phyloP scores from a whole-genome alignment of 2,888 invertebrate genomes.

The Scaptomyza flava region DNA sequence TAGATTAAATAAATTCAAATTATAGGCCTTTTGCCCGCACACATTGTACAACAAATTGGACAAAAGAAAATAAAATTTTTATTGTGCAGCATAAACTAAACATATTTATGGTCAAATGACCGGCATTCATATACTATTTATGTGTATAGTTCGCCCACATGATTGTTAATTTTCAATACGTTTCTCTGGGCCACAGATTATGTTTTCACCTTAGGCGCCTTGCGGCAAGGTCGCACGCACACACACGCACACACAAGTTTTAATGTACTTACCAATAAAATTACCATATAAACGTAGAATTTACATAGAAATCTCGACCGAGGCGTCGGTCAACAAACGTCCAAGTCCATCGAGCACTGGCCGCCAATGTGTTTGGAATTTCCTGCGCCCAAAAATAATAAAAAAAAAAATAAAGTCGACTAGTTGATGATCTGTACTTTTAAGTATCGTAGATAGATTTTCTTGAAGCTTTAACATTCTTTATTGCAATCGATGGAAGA shows the following conservation, averaged over 20 bases:
- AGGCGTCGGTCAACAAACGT: constrained; percentile 44
- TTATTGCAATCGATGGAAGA: no score
- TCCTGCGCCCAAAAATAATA: constrained; percentile 42
- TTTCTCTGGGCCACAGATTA: constrained; percentile 30
- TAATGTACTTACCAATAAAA: constrained; percentile 75
- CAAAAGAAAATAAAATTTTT: constrained; percentile 25
- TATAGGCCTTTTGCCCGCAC: background rate
- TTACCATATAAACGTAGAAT: constrained; percentile 48
- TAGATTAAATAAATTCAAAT: background rate
- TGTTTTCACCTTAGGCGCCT: constrained; percentile 67
- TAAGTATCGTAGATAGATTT: background rate
- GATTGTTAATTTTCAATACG: constrained; percentile 16
- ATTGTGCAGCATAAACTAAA: constrained; percentile 49
- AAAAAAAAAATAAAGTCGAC: background rate
- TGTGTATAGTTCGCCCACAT: constrained; percentile 36
- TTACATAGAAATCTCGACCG: constrained; percentile 49
- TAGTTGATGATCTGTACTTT: background rate
- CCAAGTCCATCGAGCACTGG: constrained; percentile 44
- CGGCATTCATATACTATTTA: background rate
- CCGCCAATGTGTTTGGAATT: constrained; percentile 50
- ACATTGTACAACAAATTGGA: background rate
- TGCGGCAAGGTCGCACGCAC: constrained; percentile 58
- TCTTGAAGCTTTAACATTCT: no score
- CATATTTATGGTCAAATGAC: constrained; percentile 45
- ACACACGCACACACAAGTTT: constrained; percentile 36